These are phyloP conservation scores for Trichacis sp. DNA, from an alignment of 2,888 invertebrate genomes.

Conservation along the genomic window DNA sequence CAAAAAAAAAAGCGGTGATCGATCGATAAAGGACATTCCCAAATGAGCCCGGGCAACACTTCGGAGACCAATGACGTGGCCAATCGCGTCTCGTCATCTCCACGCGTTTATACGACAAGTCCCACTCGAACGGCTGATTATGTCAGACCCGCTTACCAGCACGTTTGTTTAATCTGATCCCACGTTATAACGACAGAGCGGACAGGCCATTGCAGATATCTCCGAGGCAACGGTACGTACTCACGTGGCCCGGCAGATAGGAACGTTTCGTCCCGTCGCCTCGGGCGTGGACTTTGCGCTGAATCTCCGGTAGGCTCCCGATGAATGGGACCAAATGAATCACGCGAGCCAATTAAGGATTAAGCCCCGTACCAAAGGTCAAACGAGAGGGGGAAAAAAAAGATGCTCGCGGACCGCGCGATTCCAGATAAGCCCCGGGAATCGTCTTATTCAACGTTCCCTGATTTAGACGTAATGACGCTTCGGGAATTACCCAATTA, in stretches of 20 bases:
- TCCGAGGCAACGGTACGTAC: slow-evolving; percentile 40
- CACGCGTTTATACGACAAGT: slow-evolving; percentile 41
- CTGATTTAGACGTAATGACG: slow-evolving; percentile 16
- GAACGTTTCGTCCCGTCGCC: slow-evolving; percentile 51
- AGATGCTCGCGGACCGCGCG: slow-evolving; percentile 30
- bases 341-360: slow-evolving; percentile 66
- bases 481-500: slow-evolving; percentile 20
- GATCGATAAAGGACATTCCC: slow-evolving; percentile 33
- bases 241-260: slow-evolving; percentile 51
- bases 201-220: slow-evolving; percentile 51
- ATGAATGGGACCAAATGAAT: slow-evolving; percentile 65
- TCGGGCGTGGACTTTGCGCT: slow-evolving; percentile 52
- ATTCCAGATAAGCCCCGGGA: slow-evolving; percentile 30
- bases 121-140: slow-evolving; percentile 55
- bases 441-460: slow-evolving; percentile 37
- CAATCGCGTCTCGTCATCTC: slow-evolving; percentile 53
- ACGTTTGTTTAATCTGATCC: slow-evolving; percentile 64
- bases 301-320: slow-evolving; percentile 53
- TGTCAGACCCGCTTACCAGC: slow-evolving; percentile 58
- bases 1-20: slow-evolving; percentile 18
- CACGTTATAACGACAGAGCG: slow-evolving; percentile 57
- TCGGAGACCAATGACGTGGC: slow-evolving; percentile 44
- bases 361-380: slow-evolving; percentile 44
- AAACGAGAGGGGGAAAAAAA: slow-evolving; percentile 12
- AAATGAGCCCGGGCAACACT: slow-evolving; percentile 33